These are phyloP conservation scores for Coenonympha glycerion DNA, from an alignment of 2,888 invertebrate species.

Conservation along the genomic window DNA sequence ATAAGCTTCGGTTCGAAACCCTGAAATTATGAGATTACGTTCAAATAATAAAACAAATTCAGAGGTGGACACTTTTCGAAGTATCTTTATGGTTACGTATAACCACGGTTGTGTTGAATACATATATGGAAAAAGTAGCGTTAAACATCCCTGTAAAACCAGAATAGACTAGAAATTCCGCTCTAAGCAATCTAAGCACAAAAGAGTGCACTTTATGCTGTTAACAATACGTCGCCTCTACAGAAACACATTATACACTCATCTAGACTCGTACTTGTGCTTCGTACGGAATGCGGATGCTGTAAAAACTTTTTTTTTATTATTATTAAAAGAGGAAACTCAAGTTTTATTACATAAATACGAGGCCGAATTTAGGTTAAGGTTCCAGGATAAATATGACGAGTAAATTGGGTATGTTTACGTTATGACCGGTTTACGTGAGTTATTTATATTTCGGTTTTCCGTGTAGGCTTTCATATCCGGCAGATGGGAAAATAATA, in stretches of 20 bases:
- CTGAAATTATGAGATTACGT: no score
- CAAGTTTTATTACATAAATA: slow-evolving; percentile 17
- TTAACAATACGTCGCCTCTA: neutral
- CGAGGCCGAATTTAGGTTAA: slow-evolving; percentile 9
- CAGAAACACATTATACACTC: slow-evolving; percentile 3
- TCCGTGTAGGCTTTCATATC: slow-evolving; percentile 4
- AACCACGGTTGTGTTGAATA: neutral
- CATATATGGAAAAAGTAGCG: neutral
- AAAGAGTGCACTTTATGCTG: neutral
- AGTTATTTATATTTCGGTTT: slow-evolving; percentile 1
- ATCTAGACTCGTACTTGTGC: neutral
- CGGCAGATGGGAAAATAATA: neutral
- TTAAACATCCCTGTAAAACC: neutral
- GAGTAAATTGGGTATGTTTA: slow-evolving; percentile 14
- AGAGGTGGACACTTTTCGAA: no score
- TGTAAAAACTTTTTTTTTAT: slow-evolving; percentile 3
- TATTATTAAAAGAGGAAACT: slow-evolving; percentile 11
- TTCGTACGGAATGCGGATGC: neutral
- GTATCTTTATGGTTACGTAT: no score
- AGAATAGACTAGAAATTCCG: neutral
- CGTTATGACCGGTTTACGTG: slow-evolving; percentile 8
- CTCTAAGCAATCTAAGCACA: neutral
- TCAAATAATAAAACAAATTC: no score
- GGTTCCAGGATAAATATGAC: slow-evolving; percentile 11
- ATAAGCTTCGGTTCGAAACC: no score